Conservation (phyloP, 2,797 vertebrate genomes). For the Choloepus didactylus region DNA sequence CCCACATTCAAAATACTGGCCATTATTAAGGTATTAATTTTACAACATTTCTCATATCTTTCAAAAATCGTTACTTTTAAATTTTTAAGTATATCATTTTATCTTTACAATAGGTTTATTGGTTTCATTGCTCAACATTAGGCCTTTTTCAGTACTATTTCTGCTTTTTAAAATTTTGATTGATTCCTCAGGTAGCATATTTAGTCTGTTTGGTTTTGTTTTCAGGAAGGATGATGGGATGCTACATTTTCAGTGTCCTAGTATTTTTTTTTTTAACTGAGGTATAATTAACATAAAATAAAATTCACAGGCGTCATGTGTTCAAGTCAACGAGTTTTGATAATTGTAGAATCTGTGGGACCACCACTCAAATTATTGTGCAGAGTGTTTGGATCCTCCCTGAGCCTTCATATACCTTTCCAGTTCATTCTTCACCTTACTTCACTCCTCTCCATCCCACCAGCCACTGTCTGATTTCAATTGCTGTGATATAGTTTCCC, state of each 20-base stretch:
- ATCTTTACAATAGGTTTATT: background rate
- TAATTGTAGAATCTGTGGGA: background rate
- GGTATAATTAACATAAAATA: background rate
- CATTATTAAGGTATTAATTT: background rate
- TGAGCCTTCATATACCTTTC: background rate
- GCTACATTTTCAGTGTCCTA: background rate
- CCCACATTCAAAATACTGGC: background rate
- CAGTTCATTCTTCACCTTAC: background rate
- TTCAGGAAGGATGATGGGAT: background rate
- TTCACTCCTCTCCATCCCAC: background rate
- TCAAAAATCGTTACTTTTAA: background rate
- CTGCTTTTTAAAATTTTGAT: background rate
- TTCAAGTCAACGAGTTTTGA: background rate
- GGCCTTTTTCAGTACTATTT: background rate
- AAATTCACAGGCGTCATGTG: background rate
- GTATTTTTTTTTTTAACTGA: background rate
- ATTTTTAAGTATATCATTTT: constrained; percentile 17
- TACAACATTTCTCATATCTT: background rate
- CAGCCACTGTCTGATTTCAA: background rate
- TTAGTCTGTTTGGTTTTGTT: background rate
- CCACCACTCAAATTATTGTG: background rate
- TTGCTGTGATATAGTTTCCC: background rate
- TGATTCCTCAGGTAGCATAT: background rate
- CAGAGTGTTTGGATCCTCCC: background rate
- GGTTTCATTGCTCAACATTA: background rate